These are phyloP conservation scores for Bubalus kerabau DNA, from an alignment of 2,113 vertebrate species.

Conservation along the genomic window DNA sequence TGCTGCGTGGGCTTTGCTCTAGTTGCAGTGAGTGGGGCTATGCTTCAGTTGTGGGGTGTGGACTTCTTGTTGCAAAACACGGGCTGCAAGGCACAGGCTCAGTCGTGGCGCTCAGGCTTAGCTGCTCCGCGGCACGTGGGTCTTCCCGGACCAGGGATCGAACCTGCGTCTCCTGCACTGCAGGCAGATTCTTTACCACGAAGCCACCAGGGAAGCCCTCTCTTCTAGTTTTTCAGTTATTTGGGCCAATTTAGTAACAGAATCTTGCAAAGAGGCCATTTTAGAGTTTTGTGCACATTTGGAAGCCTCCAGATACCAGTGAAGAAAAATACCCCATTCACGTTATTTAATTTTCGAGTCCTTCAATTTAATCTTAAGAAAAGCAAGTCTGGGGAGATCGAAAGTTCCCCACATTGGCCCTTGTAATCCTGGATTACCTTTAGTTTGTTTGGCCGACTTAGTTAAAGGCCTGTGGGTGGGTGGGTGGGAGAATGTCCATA, in stretches of 20 bases:
- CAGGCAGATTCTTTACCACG: not conserved
- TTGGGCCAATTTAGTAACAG: not conserved
- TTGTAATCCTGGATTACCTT: not conserved
- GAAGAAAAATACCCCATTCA: not conserved
- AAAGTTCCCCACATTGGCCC: not conserved
- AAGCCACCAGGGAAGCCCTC: not conserved
- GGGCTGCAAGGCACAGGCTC: not conserved
- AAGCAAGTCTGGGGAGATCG: not conserved
- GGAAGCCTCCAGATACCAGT: not conserved
- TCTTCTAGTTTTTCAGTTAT: not conserved
- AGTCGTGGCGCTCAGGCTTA: fast-evolving
- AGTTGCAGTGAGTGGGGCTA: not conserved
- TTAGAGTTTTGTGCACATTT: not conserved
- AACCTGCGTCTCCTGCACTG: fast-evolving
- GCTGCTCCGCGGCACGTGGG: fast-evolving
- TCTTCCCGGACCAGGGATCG: not conserved
- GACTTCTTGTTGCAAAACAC: not conserved
- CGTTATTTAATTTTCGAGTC: not conserved
- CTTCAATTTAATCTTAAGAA: not conserved
- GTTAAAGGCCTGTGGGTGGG: not conserved
- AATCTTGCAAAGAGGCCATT: not conserved
- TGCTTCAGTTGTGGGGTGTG: fast-evolving
- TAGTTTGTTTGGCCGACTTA: not conserved
- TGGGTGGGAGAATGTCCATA: not conserved
- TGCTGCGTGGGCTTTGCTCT: fast-evolving